Percentiles rank a stretch among this genome's conserved stretches.
Evolutionary conservation across 2,888 invertebrate genomes (phyloP).

Genomic region (Mesopsocus fuscifrons): DNA sequence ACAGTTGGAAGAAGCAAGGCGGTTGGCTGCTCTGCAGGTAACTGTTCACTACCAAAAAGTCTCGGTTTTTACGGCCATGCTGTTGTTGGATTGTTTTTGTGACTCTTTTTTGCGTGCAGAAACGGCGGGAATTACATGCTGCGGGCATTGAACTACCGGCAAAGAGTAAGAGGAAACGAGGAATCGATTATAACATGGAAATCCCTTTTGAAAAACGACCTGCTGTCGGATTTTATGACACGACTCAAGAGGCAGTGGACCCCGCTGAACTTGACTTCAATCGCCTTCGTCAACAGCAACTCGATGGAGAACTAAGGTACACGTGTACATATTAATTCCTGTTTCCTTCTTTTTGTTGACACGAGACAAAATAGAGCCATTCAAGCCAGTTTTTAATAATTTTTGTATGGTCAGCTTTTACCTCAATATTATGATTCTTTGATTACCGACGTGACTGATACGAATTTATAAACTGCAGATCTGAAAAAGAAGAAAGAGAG

Average conservation of each 20-base stretch:
- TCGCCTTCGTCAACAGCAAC: slow-evolving; percentile 71
- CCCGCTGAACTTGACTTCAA: slow-evolving; percentile 81
- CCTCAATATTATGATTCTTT: no score
- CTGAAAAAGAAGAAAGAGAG: slow-evolving; percentile 32
- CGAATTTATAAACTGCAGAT: no score
- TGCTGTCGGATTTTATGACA: slow-evolving; percentile 87
- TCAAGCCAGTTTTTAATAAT: no score
- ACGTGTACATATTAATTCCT: no score
- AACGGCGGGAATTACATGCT: slow-evolving; percentile 89
- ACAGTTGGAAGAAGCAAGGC: slow-evolving; percentile 91
- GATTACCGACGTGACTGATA: no score
- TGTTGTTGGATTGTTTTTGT: no score
- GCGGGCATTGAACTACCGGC: slow-evolving; percentile 62
- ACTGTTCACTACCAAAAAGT: background rate
- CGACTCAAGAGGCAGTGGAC: slow-evolving; percentile 71
- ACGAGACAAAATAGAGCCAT: no score
- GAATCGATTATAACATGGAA: slow-evolving; percentile 93
- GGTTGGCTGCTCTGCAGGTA: slow-evolving; percentile 80
- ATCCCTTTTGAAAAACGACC: slow-evolving; percentile 95
- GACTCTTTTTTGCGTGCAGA: slow-evolving; percentile 24
- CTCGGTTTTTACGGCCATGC: background rate
- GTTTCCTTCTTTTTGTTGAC: no score
- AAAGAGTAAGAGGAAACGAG: slow-evolving; percentile 54
- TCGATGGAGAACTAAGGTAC: slow-evolving; percentile 65
- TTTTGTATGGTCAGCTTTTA: no score